Base-by-base conservation (phyloP, 2,797 vertebrate genomes). In the Sorex maritimensis region DNA sequence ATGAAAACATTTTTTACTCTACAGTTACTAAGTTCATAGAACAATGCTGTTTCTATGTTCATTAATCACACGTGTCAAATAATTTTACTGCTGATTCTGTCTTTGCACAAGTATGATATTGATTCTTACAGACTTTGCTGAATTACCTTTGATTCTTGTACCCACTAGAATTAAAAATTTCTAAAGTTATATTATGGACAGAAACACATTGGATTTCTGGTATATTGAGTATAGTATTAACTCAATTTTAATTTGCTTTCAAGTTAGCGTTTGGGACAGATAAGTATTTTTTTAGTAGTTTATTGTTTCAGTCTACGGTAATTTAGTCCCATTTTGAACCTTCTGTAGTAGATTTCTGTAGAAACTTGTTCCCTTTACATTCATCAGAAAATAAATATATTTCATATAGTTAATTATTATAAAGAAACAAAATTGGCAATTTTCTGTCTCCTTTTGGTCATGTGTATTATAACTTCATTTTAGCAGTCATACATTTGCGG, bases 401-500 rank as follows among this genome's bases (percentile, higher is more conserved):
- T 69, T 74, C 75, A 87, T 92, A 77, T 92, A 88, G 68, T 78
- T 97, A 91, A 90, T 86, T 87, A 81, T 83, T 95, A 72, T 55
- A 93, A 93, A 96, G 95, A 96, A 75, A 68, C 86, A 93, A 96
- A 96, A 84, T 73, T 81, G 34, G 26, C 94, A 3, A 63, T 97
- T 97, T 88, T 89, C 11, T 91, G 52, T 96, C 84, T 81, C 91
- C 83, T 84, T 89, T 97, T 94, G 83, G 6, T 94, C 83, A 79
- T 86, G 67, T 88, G 93, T 92, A 44, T 63, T 87, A 12, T 83
- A 83, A 90, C 92, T 30, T 96, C 73, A 83, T 74, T 52, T 96
- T 95, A 95, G 88, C 69, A 65, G 94, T 96, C 86, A 95, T 96
- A 90, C 26, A 97, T 95, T 96, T 95, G 96, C 26, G 88, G 7